Evolutionary conservation across 2,797 vertebrate species (phyloP), one percentile per base, ranked within the genome.

Genomic region (Galagoides demidoff): DNA sequence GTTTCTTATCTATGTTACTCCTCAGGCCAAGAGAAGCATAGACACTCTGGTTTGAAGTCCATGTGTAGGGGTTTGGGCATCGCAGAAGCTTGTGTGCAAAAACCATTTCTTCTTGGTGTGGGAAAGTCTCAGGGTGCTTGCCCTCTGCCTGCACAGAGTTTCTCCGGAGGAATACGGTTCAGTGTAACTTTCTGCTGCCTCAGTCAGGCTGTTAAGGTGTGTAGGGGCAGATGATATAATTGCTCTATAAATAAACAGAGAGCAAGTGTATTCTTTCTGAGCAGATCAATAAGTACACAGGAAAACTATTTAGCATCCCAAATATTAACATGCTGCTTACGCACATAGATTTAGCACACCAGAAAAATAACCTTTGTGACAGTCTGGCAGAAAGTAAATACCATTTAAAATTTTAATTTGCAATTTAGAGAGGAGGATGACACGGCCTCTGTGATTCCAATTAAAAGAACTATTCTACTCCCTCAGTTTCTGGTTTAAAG

Each of bases 391-490:
- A 92, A 92, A 86, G 64, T 61, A 95, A 97, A 70, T 79, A 39
- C 31, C 52, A 23, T n/a, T 90, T 73, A 70, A 78, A 88, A 31
- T n/a, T 92, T 87, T 94, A 79, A 97, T 74, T 90, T 92, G 71
- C 83, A 90, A 10, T 61, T 23, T 63, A 92, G 79, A 92, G 45
- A 84, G 8, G 29, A 76, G 55, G 49, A 86, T 43, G 52, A 37
- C 49, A 29, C 19, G 13, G 64, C 8, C 85, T 90, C 90, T 70
- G 66, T 34, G 61, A 85, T 76, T 89, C 88, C 95, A 71, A 87
- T 74, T 68, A 66, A 74, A n/a, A 89, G 19, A 59, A 73, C 29
- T 43, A 55, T 37, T 52, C 66, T 19, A 34, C 8, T 79, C 85
- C 71, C 23, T 84, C 37, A 7, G 12, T 70, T 71, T 57, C 57